Evolutionary conservation across 2,888 invertebrate species (phyloP), one percentile per base, ranked within the genome.

Genomic region (Spatulosminthurus flaviceps): DNA sequence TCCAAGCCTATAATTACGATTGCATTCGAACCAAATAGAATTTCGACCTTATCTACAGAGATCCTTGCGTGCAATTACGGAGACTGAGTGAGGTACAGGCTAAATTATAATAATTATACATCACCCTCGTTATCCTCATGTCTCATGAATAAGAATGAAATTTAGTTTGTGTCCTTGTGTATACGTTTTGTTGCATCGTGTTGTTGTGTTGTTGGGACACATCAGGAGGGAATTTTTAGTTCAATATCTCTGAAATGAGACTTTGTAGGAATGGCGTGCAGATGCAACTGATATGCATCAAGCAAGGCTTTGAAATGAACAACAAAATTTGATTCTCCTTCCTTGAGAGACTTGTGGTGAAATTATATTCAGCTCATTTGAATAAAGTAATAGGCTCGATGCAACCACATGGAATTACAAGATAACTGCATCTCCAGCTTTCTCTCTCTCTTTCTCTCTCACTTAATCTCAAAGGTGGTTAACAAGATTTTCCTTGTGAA

Each of bases 251-350:
- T 34, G 34, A 34, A 9, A 7, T 4, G 34, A 34, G 34, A 34
- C 34, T n/a, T 61, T n/a, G n/a, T 7, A 22, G 13, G 9, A 16
- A 26, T 22, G 22, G 26, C 26, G 64, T 64, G 64, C 22, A 64
- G 64, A 64, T 64, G 26, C 26, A 64, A 64, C 13, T 22, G 22
- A 64, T 64, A 22, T 64, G 64, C 26, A 64, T 4, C 64, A 21
- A 64, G 64, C 61, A 19, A 19, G n/a, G 61, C 21, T 9, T 22
- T 60, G 60, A 13, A 64, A 22, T 22, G 26, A 26, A 29, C 26
- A 67, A 67, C 67, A 67, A 67, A n/a, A 67, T 67, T 67, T 67
- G 29, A 67, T 29, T 67, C 67, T 26, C 13, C 64, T 64, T 64
- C 64, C 67, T 67, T 26, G 13, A 51, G 51, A 34, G 34, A 34